phyloP scores from a whole-genome alignment of 2,888 invertebrate genomes.

The Calameuta pallipes region DNA sequence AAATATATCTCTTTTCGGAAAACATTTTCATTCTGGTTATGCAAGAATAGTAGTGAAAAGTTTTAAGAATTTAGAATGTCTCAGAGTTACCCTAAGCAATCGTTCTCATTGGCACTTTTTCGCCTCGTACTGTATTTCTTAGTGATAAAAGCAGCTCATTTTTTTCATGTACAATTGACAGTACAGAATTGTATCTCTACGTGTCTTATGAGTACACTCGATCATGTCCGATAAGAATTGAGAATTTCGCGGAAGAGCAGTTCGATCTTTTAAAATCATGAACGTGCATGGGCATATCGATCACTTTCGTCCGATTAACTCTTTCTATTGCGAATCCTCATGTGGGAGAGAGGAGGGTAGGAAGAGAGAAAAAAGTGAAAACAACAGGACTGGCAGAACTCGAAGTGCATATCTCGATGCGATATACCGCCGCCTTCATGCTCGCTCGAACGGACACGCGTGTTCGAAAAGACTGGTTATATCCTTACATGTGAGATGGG shows the following conservation, averaged over 20 bases:
- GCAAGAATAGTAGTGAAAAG: too few relatives aligned
- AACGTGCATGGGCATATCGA: background rate
- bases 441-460: background rate
- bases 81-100: too few relatives aligned
- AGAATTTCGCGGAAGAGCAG: background rate
- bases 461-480: slow-evolving; percentile 5
- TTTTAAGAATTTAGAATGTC: too few relatives aligned
- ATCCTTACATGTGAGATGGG: background rate
- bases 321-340: background rate
- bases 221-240: background rate
- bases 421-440: background rate
- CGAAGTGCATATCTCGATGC: background rate
- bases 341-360: background rate
- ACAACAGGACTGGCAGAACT: background rate
- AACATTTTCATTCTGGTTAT: too few relatives aligned
- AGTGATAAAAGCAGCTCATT: background rate
- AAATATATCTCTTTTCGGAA: too few relatives aligned
- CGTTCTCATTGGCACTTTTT: background rate
- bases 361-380: background rate
- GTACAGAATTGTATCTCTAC: background rate
- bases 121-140: background rate
- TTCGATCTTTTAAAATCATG: background rate
- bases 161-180: background rate
- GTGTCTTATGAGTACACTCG: background rate
- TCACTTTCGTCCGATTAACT: background rate